These are phyloP conservation scores for Pseudochaenichthys georgianus DNA, from an alignment of 2,797 vertebrate genomes.

Conservation along the genomic window DNA sequence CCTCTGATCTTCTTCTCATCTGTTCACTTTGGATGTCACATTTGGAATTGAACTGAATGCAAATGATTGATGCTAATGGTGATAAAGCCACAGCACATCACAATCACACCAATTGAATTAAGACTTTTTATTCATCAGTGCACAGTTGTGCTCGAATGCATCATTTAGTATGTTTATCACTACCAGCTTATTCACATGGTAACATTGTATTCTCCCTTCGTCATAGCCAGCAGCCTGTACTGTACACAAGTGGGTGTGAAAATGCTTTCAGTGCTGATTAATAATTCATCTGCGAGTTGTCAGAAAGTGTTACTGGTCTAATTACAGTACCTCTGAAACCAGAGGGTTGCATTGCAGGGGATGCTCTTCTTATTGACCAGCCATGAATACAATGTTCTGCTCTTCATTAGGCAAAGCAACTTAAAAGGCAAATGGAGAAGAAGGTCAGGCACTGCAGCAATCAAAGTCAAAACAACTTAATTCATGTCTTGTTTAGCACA, in stretches of 20 bases:
- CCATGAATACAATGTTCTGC: conserved; percentile 28
- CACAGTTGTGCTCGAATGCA: conserved; percentile 4
- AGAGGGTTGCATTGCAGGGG: conserved; percentile 8
- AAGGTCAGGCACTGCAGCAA: conserved; percentile 5
- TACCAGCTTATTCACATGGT: conserved; percentile 6
- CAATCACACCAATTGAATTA: conserved; percentile 3
- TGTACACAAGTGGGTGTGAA: conserved; percentile 35
- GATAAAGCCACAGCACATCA: conserved; percentile 8
- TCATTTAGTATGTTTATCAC: neutral
- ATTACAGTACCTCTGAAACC: conserved; percentile 39
- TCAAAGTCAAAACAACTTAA: conserved; percentile 10
- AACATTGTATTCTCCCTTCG: neutral
- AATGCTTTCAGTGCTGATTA: conserved; percentile 54
- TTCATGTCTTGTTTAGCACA: conserved; percentile 3
- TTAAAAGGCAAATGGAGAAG: conserved; percentile 11
- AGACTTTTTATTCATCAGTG: neutral
- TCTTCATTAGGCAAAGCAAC: conserved; percentile 26
- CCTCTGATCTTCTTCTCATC: conserved; percentile 2
- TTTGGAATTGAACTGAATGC: neutral
- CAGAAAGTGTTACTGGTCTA: conserved; percentile 43
- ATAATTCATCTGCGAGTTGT: conserved; percentile 60
- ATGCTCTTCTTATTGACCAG: conserved; percentile 33
- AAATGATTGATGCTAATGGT: conserved; percentile 27
- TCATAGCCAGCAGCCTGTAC: conserved; percentile 4
- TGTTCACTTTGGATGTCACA: conserved; percentile 1